Percentiles rank a stretch among this genome's conserved stretches.
Evolutionary conservation across 1,140 invertebrate species (phyloP).

Genomic region (Scaptomyza hsui): DNA sequence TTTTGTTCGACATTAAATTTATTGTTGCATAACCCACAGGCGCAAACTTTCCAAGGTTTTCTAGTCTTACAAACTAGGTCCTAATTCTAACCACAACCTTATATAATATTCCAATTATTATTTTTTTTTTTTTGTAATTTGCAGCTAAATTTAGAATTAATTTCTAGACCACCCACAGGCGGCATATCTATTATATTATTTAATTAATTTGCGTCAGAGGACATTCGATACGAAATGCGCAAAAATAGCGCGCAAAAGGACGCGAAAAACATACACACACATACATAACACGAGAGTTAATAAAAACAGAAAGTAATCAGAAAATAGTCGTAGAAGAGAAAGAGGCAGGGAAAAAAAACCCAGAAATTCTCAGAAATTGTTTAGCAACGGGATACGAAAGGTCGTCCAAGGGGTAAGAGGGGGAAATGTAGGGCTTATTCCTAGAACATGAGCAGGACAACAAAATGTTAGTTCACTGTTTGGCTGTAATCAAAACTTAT

Average conservation of each 20-base stretch:
- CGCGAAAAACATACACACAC: not conserved
- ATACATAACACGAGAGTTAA: not conserved
- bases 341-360: conserved; percentile 26
- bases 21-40: no score
- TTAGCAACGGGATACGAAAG: conserved; percentile 7
- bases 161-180: no score
- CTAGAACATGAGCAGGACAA: conserved; percentile 2
- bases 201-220: conserved; percentile 80
- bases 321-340: not conserved
- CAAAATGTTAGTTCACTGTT: conserved; percentile 18
- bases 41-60: no score
- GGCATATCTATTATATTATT: conserved; percentile 54
- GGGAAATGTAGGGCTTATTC: not conserved
- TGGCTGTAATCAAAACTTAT: conserved; percentile 62
- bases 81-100: no score
- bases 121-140: no score
- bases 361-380: conserved; percentile 43
- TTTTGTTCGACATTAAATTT: no score
- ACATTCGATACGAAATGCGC: conserved; percentile 65
- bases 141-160: conserved; percentile 33
- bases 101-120: no score
- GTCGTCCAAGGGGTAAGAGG: not conserved
- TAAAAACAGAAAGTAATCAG: not conserved
- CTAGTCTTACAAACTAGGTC: no score
- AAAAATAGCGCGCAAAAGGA: conserved; percentile 2